Percentiles rank a stretch among this genome's conserved stretches.
Evolutionary conservation across 1,140 invertebrate genomes (phyloP).

Genomic region (Drosophila yakuba): DNA sequence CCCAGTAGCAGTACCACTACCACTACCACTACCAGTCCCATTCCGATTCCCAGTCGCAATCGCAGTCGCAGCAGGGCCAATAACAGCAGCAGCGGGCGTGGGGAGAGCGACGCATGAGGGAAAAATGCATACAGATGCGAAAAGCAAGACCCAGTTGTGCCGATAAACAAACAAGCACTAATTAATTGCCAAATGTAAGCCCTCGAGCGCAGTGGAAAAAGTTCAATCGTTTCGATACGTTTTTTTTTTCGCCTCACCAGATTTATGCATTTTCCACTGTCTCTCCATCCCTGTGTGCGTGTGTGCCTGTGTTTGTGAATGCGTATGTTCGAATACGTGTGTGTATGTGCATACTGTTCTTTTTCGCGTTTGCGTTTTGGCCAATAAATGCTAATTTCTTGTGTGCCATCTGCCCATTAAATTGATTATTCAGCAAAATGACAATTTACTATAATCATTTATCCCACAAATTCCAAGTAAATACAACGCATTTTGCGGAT

Average conservation of each 20-base stretch:
- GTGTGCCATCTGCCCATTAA: conserved; percentile 15
- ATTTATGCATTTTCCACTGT: conserved; percentile 53
- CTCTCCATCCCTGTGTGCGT: conserved; percentile 27
- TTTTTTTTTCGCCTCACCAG: conserved; percentile 17
- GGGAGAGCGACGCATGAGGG: conserved; percentile 42
- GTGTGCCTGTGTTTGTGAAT: conserved; percentile 6
- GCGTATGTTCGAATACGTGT: conserved; percentile 8
- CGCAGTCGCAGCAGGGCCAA: conserved; percentile 55
- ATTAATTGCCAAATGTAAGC: conserved; percentile 69
- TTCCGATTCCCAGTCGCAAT: background rate
- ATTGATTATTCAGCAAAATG: conserved; percentile 12
- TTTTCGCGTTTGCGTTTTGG: conserved; percentile 39
- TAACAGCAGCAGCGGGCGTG: conserved; percentile 51
- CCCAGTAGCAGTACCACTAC: conserved; percentile 28
- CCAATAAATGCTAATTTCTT: conserved; percentile 21
- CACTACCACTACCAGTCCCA: too few species aligned
- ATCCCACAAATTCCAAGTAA: background rate
- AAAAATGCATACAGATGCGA: conserved; percentile 53
- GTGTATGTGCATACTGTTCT: conserved; percentile 43
- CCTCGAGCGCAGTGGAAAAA: conserved; percentile 17
- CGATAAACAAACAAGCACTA: conserved; percentile 63
- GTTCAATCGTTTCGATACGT: conserved; percentile 1
- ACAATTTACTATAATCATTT: background rate
- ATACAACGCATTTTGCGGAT: conserved; percentile 3
- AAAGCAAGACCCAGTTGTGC: conserved; percentile 53